Base-by-base conservation (phyloP, 1,140 invertebrate genomes). In the Drosophila prosaltans region DNA sequence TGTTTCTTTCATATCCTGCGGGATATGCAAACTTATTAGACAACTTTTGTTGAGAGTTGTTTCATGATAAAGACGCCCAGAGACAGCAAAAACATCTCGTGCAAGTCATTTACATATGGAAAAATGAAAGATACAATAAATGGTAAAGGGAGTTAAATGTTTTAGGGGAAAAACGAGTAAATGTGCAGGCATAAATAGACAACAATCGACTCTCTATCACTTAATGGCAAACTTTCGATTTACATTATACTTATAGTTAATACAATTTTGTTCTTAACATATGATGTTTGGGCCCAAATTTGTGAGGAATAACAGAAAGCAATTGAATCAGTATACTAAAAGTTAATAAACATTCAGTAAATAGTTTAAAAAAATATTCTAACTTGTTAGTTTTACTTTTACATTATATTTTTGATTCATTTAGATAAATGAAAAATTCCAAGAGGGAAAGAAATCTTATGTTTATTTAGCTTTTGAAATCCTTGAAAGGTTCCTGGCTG, bases 1-100 rank as follows among this genome's bases (percentile, higher is more conserved):
- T 71, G 73, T 77, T 69, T 83, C 72, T 60, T 60, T 65, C 63
- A 68, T 76, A 72, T 82, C 86, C 88, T 84, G 74, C 69, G 86
- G 86, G 86, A 89, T 80, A 82, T 81, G 86, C 78, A 85, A 90
- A 90, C 80, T 81, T 90, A 81, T 81, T 80, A 80, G 69, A 73
- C 69, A 81, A 81, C 24, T 86, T 88, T 64, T 74, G 45, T 61
- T n/a, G 8, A 48, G 66, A 74, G 61, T 65, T 74, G 74, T 74
- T 60, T 77, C 71, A 69, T 68, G 78, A 86, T 88, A 88, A 90
- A 90, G 80, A 81, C 69, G 62, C 74, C 54, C 39, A 63, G 63
- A 69, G 65, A 65, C 64, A 78, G 61, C 60, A 71, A 80, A 70
- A 70, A 78, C 75, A 74, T 78, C 63, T 72, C 71, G 11, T 69